Conservation (phyloP, 2,797 vertebrate genomes). For the Sardinella longiceps region DNA sequence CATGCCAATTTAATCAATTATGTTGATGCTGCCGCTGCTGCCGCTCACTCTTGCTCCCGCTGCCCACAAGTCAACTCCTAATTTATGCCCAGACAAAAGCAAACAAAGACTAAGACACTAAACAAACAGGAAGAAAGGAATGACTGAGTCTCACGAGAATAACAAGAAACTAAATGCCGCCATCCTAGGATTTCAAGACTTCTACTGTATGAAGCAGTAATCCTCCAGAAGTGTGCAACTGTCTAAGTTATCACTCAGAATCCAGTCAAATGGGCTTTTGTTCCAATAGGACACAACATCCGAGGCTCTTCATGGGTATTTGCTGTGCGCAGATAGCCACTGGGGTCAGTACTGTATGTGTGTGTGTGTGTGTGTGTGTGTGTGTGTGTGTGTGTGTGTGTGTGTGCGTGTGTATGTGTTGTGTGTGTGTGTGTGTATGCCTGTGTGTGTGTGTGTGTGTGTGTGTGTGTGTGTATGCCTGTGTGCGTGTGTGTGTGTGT, state of each 20-base stretch:
- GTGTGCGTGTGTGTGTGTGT: slow-evolving; percentile 9
- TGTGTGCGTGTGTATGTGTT: too few species aligned
- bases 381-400: slow-evolving; percentile 4
- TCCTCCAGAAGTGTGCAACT: neutral
- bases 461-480: neutral
- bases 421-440: neutral
- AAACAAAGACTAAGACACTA: neutral
- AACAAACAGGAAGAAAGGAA: neutral
- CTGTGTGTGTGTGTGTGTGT: slow-evolving; percentile 9
- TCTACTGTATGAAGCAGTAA: too few species aligned
- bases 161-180: neutral
- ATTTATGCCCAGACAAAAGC: neutral
- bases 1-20: neutral
- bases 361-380: slow-evolving; percentile 14
- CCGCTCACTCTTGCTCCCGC: neutral
- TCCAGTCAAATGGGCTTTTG: too few species aligned
- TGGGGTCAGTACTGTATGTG: too few species aligned
- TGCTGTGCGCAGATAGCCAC: neutral
- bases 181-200: neutral
- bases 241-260: too few species aligned
- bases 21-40: neutral
- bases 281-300: neutral
- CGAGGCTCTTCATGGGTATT: neutral
- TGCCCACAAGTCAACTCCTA: neutral
- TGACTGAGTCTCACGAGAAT: neutral